Conservation (phyloP, 30 jellyfish, hydroid and myxozoan genomes). For the Hydra vulgaris region DNA sequence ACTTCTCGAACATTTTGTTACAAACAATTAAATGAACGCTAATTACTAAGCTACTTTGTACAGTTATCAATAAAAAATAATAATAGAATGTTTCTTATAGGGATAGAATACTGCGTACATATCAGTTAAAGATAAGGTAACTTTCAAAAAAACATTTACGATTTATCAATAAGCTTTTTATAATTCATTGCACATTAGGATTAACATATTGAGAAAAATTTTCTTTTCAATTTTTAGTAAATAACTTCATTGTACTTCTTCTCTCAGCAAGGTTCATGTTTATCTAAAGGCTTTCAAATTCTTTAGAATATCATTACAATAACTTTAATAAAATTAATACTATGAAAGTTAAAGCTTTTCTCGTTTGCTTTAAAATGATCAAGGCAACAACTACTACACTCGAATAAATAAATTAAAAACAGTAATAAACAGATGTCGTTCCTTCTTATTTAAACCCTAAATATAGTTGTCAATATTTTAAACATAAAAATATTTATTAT, state of each 20-base stretch:
- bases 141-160: background rate
- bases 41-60: no score
- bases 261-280: background rate
- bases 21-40: no score
- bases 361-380: background rate
- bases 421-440: background rate
- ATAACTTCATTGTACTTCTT: background rate
- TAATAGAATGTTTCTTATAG: background rate
- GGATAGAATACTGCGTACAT: background rate
- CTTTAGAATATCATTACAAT: background rate
- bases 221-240: background rate
- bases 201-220: background rate
- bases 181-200: background rate
- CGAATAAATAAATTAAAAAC: background rate
- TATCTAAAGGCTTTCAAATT: background rate
- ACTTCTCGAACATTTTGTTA: constrained; percentile 23
- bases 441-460: no score
- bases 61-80: background rate
- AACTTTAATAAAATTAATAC: background rate
- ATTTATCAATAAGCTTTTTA: background rate
- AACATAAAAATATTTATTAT: no score
- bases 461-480: no score
- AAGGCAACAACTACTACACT: background rate
- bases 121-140: background rate
- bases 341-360: background rate